Evolutionary conservation across 2,797 vertebrate genomes (phyloP).

Genomic region (Bradypodion ventrale): DNA sequence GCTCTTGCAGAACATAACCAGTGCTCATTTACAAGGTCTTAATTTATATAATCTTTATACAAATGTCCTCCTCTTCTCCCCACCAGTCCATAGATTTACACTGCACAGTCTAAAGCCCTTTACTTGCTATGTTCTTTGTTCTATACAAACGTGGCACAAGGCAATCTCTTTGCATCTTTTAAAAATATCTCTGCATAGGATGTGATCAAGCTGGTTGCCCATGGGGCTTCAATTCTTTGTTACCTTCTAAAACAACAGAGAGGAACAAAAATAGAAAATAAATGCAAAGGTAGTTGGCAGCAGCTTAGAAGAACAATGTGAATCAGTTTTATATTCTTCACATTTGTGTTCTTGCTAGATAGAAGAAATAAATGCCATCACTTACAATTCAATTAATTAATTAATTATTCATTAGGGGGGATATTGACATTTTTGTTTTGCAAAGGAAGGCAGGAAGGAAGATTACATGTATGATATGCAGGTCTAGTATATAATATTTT

Average conservation of each 20-base stretch:
- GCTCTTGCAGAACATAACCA: no score
- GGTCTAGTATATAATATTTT: not conserved
- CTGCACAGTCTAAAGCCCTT: not conserved
- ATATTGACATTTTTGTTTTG: not conserved
- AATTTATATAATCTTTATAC: not conserved
- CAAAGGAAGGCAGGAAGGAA: not conserved
- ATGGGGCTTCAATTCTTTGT: not conserved
- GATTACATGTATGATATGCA: no score
- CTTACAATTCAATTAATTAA: no score
- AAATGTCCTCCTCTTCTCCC: not conserved
- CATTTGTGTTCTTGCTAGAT: not conserved
- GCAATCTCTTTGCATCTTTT: not conserved
- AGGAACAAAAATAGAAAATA: not conserved
- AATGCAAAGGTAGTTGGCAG: not conserved
- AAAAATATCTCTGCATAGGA: not conserved
- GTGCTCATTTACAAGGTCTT: not conserved
- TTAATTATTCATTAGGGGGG: no score
- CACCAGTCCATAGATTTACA: not conserved
- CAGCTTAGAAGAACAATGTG: not conserved
- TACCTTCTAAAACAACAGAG: not conserved
- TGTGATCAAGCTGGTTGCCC: not conserved
- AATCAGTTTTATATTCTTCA: not conserved
- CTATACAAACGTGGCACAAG: not conserved
- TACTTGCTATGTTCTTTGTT: no score
- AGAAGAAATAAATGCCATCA: conserved; percentile 2